phyloP scores from a whole-genome alignment of 2,113 vertebrate species.

The Mastomys natalensis region DNA sequence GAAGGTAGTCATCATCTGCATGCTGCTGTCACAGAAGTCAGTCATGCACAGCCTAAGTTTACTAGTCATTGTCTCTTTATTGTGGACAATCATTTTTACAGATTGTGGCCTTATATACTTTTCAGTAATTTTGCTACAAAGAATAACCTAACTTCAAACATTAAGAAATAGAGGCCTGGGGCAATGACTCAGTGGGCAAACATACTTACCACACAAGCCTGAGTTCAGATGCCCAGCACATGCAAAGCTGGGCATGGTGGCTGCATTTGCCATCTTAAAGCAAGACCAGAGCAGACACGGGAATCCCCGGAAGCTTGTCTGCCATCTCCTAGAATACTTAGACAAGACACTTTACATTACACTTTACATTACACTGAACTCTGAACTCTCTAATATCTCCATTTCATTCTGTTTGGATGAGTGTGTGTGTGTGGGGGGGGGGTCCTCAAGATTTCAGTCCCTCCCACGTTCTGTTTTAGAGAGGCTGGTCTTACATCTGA shows the following conservation, averaged over 20 bases:
- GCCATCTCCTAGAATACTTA: not conserved
- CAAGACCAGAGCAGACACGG: too few relatives aligned
- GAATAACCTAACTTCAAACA: not conserved
- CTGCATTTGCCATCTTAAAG: not conserved
- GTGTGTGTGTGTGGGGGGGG: too few relatives aligned
- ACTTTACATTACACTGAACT: not conserved
- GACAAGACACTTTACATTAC: not conserved
- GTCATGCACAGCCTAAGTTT: not conserved
- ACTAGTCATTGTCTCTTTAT: not conserved
- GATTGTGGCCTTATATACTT: slow-evolving; percentile 1
- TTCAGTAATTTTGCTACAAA: slow-evolving; percentile 26
- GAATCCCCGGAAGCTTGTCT: too few relatives aligned
- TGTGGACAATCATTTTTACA: not conserved
- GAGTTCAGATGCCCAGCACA: not conserved
- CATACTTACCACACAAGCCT: not conserved
- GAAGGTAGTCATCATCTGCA: not conserved
- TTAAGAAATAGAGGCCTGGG: not conserved
- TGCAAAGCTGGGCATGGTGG: not conserved
- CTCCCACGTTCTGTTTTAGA: slow-evolving; percentile 19
- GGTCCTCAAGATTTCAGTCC: not conserved
- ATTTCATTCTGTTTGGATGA: not conserved
- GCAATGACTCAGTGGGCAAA: not conserved
- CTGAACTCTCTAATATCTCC: not conserved
- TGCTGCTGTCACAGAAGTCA: not conserved
- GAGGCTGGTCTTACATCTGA: slow-evolving; percentile 39